These are phyloP conservation scores for Teleiodes luculella DNA, from an alignment of 2,888 invertebrate genomes.

Conservation along the genomic window DNA sequence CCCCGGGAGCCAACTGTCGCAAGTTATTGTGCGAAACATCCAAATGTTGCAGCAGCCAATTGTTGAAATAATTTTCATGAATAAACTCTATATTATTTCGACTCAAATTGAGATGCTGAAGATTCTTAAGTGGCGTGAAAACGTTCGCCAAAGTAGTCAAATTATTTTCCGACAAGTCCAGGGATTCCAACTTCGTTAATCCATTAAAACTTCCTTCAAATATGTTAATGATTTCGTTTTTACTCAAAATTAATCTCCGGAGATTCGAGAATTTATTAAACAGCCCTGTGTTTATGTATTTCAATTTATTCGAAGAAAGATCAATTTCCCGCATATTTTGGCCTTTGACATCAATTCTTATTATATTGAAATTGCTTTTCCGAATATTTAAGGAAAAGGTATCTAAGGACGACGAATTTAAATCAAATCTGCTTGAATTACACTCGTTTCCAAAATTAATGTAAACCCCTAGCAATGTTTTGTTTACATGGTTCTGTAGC, in stretches of 20 bases:
- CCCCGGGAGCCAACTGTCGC: constrained; percentile 80
- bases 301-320: constrained; percentile 79
- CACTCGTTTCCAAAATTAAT: constrained; percentile 45
- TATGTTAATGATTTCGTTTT: constrained; percentile 80
- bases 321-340: constrained; percentile 77
- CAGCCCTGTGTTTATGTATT: constrained; percentile 67
- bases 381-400: constrained; percentile 50
- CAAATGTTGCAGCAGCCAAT: constrained; percentile 81
- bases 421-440: constrained; percentile 46
- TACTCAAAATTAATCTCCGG: constrained; percentile 82
- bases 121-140: constrained; percentile 76
- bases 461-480: constrained; percentile 51
- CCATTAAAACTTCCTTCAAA: constrained; percentile 79
- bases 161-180: constrained; percentile 85
- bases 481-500: constrained; percentile 49
- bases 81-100: constrained; percentile 82
- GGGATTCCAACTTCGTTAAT: constrained; percentile 80
- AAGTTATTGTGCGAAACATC: constrained; percentile 85
- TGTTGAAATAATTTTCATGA: constrained; percentile 82
- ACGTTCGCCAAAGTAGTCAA: constrained; percentile 77
- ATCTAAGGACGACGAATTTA: constrained; percentile 50
- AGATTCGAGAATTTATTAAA: constrained; percentile 78
- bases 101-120: constrained; percentile 85
- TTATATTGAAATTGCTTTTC: constrained; percentile 53
- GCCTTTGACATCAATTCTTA: constrained; percentile 49